Evolutionary conservation across 2,888 invertebrate genomes (phyloP), one percentile per base, ranked within the genome.

Genomic region (Eupelmus urozonus): DNA sequence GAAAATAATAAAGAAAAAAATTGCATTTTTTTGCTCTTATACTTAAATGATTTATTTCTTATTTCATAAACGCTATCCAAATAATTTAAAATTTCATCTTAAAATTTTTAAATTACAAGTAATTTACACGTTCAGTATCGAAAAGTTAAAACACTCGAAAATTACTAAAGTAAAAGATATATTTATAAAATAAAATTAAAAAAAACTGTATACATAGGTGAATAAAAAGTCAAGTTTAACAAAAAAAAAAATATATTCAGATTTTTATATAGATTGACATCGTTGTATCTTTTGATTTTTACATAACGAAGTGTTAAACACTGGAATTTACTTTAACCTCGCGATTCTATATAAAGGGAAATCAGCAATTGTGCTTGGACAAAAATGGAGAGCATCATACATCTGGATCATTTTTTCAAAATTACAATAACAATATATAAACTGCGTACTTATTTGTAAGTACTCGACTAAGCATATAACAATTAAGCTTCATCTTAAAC

Each of bases 231-330:
- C 60, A 60, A 11, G 2, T 34, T 60, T 57, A 29, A 49, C 66
- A 25, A 72, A 20, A 59, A 62, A 66, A 60, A 62, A 51, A 69
- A 60, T 67, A 75, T 75, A 62, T 69, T 53, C 53, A 27, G 9
- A 42, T 69, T 55, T 69, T 29, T 9, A 55, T 18, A 55, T n/a
- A 27, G 11, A 42, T 13, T 57, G 27, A 59, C 20, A 60, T 49
- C 49, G 60, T 60, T 71, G 60, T 34, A 57, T 65, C 51, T 20
- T 55, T 55, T 55, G 27, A 63, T 65, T 65, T 73, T 45, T 23
- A 45, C 40, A 62, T 4, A 60, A 51, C 7, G 49, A 5, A 69
- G 5, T 25, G n/a, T 62, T 25, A 27, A 40, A 55, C 27, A 18
- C 27, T 25, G 40, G 7, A 45, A 45, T 27, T 45, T 13, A n/a